Evolutionary conservation across 2,888 invertebrate genomes (phyloP).

Genomic region (Brenthis daphne): DNA sequence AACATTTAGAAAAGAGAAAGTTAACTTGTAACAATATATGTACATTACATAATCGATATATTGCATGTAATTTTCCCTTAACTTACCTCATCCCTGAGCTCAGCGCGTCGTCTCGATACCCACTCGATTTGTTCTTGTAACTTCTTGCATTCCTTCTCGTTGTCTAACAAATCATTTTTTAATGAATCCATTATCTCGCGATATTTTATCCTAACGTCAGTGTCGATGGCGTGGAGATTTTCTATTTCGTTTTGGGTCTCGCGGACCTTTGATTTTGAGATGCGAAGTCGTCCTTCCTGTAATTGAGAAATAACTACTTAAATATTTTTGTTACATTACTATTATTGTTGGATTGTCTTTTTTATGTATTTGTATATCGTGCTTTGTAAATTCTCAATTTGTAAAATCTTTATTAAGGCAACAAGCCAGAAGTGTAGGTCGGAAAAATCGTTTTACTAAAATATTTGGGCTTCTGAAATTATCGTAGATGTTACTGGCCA

Average conservation of each 20-base stretch:
- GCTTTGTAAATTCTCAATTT: too few relatives aligned
- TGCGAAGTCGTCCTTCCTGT: slow-evolving; percentile 70
- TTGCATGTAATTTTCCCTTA: too few relatives aligned
- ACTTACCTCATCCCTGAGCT: slow-evolving; percentile 67
- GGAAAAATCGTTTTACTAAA: too few relatives aligned
- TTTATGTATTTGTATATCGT: too few relatives aligned
- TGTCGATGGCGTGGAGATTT: slow-evolving; percentile 69
- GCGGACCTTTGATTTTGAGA: slow-evolving; percentile 72
- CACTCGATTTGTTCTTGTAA: slow-evolving; percentile 76
- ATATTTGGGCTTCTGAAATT: too few relatives aligned
- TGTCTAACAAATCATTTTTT: slow-evolving; percentile 58
- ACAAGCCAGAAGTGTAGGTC: too few relatives aligned
- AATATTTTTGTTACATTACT: too few relatives aligned
- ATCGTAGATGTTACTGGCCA: too few relatives aligned
- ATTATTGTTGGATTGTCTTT: neutral
- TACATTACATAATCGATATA: too few relatives aligned
- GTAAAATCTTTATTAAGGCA: too few relatives aligned
- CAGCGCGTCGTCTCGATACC: slow-evolving; percentile 68
- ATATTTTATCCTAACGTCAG: slow-evolving; percentile 61
- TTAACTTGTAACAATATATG: too few relatives aligned
- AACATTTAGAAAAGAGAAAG: too few relatives aligned
- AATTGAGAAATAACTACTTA: neutral
- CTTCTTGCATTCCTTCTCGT: slow-evolving; percentile 71
- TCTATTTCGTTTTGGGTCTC: slow-evolving; percentile 74
- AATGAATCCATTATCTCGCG: slow-evolving; percentile 67